Evolutionary conservation across 2,113 vertebrate genomes (phyloP).

Genomic region (Gracilinanus agilis): DNA sequence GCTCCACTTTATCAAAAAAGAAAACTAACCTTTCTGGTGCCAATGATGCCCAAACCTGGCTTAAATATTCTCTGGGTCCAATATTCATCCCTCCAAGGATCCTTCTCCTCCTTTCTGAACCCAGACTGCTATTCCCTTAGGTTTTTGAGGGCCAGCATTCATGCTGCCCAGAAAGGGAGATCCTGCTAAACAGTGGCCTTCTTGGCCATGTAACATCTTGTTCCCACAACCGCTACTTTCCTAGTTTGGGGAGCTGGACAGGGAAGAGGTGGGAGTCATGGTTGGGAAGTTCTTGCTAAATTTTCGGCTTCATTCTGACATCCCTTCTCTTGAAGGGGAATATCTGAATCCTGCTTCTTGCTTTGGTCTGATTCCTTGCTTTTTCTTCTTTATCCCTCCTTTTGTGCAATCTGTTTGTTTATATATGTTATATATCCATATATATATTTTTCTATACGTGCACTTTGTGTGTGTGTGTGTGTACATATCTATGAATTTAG

Average conservation of each 20-base stretch:
- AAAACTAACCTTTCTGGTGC: conserved; percentile 21
- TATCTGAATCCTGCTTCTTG: too few relatives aligned
- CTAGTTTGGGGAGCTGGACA: background rate
- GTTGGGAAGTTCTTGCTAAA: background rate
- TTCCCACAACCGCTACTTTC: background rate
- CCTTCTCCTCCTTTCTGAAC: background rate
- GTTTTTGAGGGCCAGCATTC: conserved; percentile 1
- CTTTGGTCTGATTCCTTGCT: too few relatives aligned
- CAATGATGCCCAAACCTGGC: conserved; percentile 29
- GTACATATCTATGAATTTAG: too few relatives aligned
- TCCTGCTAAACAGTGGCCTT: background rate
- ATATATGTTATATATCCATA: too few relatives aligned
- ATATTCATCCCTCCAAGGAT: too few relatives aligned
- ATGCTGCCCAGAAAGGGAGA: background rate
- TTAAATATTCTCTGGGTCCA: too few relatives aligned
- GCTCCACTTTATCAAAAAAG: conserved; percentile 24
- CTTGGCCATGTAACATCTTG: conserved; percentile 7
- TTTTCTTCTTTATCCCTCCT: too few relatives aligned
- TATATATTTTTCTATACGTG: too few relatives aligned
- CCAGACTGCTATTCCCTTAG: conserved; percentile 13
- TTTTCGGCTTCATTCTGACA: conserved; percentile 48
- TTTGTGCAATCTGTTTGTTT: too few relatives aligned
- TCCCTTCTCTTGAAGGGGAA: background rate
- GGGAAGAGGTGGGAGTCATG: too few relatives aligned
- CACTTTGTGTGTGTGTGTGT: too few relatives aligned